phyloP scores from a whole-genome alignment of 2,113 vertebrate genomes.

The Sakesphorus luctuosus region DNA sequence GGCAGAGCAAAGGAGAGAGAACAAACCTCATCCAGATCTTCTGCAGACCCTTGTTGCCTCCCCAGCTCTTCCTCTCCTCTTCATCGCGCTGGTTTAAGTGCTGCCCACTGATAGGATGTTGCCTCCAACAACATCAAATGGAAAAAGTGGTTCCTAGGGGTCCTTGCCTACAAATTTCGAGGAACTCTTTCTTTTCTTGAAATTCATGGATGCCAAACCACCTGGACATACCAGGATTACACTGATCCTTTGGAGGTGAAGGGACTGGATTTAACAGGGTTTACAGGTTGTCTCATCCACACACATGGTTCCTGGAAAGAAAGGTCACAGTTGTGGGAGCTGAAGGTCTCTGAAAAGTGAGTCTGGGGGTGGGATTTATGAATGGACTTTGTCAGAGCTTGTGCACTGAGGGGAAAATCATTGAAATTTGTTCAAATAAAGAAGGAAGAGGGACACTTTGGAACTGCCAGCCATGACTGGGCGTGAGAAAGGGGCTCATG shows the following conservation, averaged over 20 bases:
- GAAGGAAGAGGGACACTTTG: neutral
- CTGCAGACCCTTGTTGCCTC: neutral
- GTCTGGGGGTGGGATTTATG: neutral
- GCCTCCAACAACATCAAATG: neutral
- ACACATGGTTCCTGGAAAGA: neutral
- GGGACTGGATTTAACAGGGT: neutral
- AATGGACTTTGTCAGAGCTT: neutral
- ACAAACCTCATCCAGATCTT: neutral
- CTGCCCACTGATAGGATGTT: neutral
- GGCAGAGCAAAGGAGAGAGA: neutral
- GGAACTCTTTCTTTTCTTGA: neutral
- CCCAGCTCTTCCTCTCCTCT: neutral
- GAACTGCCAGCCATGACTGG: neutral
- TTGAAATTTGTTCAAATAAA: neutral
- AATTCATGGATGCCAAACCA: neutral
- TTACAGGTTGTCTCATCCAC: neutral
- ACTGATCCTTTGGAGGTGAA: neutral
- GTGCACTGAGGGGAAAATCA: neutral
- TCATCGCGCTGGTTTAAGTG: neutral
- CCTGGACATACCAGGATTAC: neutral
- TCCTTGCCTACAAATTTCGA: neutral
- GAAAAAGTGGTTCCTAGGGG: neutral
- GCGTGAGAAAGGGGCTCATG: neutral
- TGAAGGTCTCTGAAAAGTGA: neutral
- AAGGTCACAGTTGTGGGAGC: neutral